These are phyloP conservation scores for Xenus cinereus DNA, from an alignment of 2,113 vertebrate genomes.

Conservation along the genomic window DNA sequence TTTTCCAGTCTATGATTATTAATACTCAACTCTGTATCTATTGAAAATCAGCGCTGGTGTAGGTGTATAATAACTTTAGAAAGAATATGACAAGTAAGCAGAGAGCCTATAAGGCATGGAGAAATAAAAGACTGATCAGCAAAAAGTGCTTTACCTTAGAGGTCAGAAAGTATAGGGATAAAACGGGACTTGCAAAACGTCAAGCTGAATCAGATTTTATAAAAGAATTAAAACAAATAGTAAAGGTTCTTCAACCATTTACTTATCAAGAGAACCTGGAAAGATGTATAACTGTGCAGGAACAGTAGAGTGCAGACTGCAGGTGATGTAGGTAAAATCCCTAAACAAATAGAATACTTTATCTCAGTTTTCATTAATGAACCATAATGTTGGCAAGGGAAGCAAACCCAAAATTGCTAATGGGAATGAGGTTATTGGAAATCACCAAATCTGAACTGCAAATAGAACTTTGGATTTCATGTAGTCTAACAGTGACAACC, in stretches of 20 bases:
- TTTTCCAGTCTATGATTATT: not conserved
- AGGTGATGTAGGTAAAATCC: not conserved
- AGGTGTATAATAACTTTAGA: not conserved
- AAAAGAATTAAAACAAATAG: not conserved
- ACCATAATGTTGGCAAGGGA: not conserved
- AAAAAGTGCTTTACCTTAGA: not conserved
- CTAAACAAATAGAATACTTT: not conserved
- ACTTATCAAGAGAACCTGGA: not conserved
- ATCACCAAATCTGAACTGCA: not conserved
- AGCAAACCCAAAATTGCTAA: not conserved
- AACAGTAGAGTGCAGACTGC: not conserved
- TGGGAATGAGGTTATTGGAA: not conserved
- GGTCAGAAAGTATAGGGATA: not conserved
- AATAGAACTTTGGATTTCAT: not conserved
- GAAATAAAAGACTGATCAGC: not conserved
- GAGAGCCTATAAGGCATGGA: not conserved
- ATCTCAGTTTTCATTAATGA: not conserved
- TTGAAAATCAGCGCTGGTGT: not conserved
- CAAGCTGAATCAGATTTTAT: not conserved
- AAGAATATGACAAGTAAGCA: not conserved
- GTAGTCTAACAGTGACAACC: not conserved
- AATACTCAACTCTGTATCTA: not conserved
- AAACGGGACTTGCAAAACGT: not conserved
- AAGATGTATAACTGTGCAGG: not conserved
- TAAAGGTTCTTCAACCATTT: not conserved